Evolutionary conservation across 2,113 vertebrate species (phyloP).

Genomic region (Seriola quinqueradiata): DNA sequence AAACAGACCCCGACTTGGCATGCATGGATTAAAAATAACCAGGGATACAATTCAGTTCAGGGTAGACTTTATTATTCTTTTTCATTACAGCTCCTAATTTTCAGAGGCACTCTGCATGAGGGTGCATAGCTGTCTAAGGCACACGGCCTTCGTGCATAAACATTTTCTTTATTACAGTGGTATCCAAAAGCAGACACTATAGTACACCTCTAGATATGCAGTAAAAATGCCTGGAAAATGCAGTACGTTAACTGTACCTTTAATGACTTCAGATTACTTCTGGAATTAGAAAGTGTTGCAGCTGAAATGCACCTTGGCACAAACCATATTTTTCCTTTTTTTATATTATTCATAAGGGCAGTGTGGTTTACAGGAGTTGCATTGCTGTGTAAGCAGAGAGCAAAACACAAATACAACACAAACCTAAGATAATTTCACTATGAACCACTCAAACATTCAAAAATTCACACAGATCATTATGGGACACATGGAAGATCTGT

Average conservation of each 20-base stretch:
- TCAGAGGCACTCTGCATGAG: constrained; percentile 75
- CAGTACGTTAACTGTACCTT: constrained; percentile 57
- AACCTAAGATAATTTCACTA: constrained; percentile 59
- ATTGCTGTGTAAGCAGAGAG: constrained; percentile 64
- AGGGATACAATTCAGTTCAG: constrained; percentile 37
- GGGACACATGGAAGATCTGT: constrained; percentile 56
- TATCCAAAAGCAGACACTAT: constrained; percentile 66
- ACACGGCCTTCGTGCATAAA: constrained; percentile 78
- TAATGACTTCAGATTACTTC: constrained; percentile 48
- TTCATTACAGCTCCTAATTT: constrained; percentile 70
- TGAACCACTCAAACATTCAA: constrained; percentile 61
- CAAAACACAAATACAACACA: constrained; percentile 67
- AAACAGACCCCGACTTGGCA: background rate
- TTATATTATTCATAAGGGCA: constrained; percentile 65
- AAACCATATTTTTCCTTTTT: constrained; percentile 50
- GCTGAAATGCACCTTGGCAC: constrained; percentile 80
- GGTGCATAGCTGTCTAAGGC: constrained; percentile 80
- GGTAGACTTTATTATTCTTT: constrained; percentile 68
- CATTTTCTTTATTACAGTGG: constrained; percentile 66
- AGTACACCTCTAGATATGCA: constrained; percentile 62
- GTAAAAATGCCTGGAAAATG: constrained; percentile 69
- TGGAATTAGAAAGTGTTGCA: constrained; percentile 66
- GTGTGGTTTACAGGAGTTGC: constrained; percentile 73
- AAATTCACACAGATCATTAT: constrained; percentile 46
- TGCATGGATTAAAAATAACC: constrained; percentile 8